Percentiles rank a stretch among this genome's conserved stretches.
Conservation (phyloP, 2,797 vertebrate genomes). For the Ambastaia sidthimunki region DNA sequence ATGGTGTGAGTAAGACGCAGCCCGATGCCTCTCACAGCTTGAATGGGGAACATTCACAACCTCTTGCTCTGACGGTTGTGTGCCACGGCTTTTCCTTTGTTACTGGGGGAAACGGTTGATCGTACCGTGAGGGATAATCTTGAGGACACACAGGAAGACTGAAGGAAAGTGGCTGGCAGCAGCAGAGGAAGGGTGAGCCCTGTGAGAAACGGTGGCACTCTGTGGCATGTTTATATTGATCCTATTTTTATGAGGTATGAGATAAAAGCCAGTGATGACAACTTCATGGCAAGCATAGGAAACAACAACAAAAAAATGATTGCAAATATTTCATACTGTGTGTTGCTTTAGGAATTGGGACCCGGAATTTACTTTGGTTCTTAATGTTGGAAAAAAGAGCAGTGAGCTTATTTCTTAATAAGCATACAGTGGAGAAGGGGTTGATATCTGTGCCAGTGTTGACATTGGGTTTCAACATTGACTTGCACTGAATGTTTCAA, state of each 20-base stretch:
- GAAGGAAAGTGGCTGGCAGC: conserved; percentile 46
- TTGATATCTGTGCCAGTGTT: conserved; percentile 43
- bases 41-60: conserved; percentile 49
- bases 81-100: conserved; percentile 71
- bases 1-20: conserved; percentile 60
- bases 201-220: conserved; percentile 58
- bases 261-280: conserved; percentile 18
- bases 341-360: conserved; percentile 5
- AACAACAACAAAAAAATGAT: neutral
- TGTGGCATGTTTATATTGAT: conserved; percentile 1
- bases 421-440: neutral
- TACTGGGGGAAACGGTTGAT: conserved; percentile 62
- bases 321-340: neutral
- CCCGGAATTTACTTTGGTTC: conserved; percentile 32
- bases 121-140: conserved; percentile 55
- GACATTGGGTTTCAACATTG: conserved; percentile 46
- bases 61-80: conserved; percentile 57
- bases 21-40: conserved; percentile 64
- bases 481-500: conserved; percentile 51
- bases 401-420: conserved; percentile 3
- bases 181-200: conserved; percentile 55
- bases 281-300: conserved; percentile 31
- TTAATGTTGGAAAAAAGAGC: conserved; percentile 35
- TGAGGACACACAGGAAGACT: conserved; percentile 37
- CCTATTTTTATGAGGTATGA: conserved; percentile 14